Percentiles rank a stretch among this genome's conserved stretches.
phyloP scores from a whole-genome alignment of 2,113 vertebrate species.

The Tylochromis polylepis region DNA sequence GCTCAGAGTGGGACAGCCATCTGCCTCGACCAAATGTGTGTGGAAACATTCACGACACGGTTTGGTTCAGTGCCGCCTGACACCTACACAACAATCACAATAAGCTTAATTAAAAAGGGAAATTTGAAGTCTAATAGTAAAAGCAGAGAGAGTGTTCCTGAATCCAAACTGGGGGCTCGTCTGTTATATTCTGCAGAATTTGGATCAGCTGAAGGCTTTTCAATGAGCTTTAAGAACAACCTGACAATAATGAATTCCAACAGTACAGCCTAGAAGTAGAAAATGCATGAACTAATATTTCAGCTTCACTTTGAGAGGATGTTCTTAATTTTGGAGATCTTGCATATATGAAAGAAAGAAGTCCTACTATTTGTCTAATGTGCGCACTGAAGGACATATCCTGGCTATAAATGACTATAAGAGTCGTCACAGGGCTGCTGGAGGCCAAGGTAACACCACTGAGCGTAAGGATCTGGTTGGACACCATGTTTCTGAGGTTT shows the following conservation, averaged over 20 bases:
- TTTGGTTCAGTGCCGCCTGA: background rate
- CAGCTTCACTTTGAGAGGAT: background rate
- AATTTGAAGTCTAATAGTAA: background rate
- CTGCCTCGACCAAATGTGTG: background rate
- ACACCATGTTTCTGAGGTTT: background rate
- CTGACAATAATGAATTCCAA: background rate
- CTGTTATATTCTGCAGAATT: background rate
- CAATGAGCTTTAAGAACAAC: background rate
- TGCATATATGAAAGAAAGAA: background rate
- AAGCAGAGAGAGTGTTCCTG: background rate
- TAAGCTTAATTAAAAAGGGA: background rate
- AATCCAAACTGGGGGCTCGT: background rate
- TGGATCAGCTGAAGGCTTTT: background rate
- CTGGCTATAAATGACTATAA: fast-evolving
- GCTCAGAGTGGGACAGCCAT: background rate
- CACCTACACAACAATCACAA: background rate
- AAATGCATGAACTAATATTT: background rate
- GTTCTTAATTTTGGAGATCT: background rate
- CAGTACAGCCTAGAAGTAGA: background rate
- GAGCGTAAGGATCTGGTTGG: background rate
- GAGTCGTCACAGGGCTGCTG: background rate
- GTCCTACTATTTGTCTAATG: background rate
- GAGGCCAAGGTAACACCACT: background rate
- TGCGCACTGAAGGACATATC: background rate
- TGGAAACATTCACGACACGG: background rate